phyloP scores from a whole-genome alignment of 37 sponge, comb jelly and placozoan genomes.

The Dysidea cf. avara region DNA sequence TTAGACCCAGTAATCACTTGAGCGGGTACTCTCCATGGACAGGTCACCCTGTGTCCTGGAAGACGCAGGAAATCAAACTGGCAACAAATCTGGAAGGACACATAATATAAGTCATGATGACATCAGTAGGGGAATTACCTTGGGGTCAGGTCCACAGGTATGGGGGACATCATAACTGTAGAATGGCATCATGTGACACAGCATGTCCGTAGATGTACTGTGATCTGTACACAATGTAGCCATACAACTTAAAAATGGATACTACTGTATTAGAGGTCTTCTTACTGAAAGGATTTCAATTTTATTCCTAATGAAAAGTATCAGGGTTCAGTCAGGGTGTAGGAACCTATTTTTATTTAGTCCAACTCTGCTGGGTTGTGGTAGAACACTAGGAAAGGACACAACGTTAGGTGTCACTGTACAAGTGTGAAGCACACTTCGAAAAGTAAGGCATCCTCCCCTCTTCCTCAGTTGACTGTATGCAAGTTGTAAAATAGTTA shows the following conservation, averaged over 20 bases:
- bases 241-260: not conserved
- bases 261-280: not conserved
- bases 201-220: conserved; percentile 60
- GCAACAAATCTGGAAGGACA: conserved; percentile 81
- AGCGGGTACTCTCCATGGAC: conserved; percentile 79
- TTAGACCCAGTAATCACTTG: conserved; percentile 61
- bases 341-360: too few species aligned
- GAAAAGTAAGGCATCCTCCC: too few species aligned
- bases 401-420: too few species aligned
- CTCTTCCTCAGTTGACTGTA: too few species aligned
- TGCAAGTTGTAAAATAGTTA: too few species aligned
- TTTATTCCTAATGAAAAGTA: too few species aligned
- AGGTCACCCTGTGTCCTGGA: conserved; percentile 47
- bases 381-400: too few species aligned
- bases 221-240: conserved; percentile 39
- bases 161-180: conserved; percentile 92
- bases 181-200: conserved; percentile 92
- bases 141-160: conserved; percentile 95
- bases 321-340: too few species aligned
- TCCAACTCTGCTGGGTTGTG: too few species aligned
- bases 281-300: too few species aligned
- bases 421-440: too few species aligned
- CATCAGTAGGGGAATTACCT: conserved; percentile 29
- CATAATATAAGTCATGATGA: not conserved
- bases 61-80: conserved; percentile 92